These are phyloP conservation scores for Trissolcus brochymenae DNA, from an alignment of 2,888 invertebrate species.

Conservation along the genomic window DNA sequence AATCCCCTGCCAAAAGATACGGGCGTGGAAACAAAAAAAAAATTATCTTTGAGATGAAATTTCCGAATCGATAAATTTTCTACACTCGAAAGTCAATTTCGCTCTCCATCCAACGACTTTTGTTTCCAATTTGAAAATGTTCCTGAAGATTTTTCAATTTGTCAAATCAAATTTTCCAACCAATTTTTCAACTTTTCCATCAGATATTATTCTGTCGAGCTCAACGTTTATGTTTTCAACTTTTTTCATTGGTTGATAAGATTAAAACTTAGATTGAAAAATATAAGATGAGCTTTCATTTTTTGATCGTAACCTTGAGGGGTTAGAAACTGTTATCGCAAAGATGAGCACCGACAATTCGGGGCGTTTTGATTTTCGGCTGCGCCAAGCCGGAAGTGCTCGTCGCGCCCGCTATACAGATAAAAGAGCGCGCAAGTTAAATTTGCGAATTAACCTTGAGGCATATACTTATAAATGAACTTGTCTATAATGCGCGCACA, in stretches of 20 bases:
- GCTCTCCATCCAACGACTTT: no score
- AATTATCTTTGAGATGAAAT: conserved; percentile 6
- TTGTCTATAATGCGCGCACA: conserved; percentile 51
- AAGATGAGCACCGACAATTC: not conserved
- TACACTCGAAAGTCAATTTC: no score
- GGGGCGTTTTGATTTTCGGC: conserved; percentile 34
- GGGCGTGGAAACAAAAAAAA: conserved; percentile 2
- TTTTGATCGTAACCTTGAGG: conserved; percentile 5
- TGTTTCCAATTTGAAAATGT: no score
- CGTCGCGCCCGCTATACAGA: conserved; percentile 28
- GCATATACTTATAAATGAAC: conserved; percentile 56
- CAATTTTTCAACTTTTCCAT: no score
- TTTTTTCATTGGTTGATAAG: not conserved
- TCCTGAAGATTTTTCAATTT: no score
- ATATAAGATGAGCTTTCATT: no score
- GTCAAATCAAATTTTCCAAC: no score
- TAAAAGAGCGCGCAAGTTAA: conserved; percentile 54
- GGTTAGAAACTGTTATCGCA: conserved; percentile 1
- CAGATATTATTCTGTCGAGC: no score
- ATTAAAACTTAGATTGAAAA: no score
- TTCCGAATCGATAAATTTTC: no score
- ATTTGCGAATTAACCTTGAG: conserved; percentile 59
- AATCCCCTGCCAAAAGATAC: conserved; percentile 4
- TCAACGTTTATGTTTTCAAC: not conserved
- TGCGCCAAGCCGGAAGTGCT: conserved; percentile 44